Evolutionary conservation across 2,113 vertebrate species (phyloP), one percentile per base, ranked within the genome.

Genomic region (Nothobranchius furzeri): DNA sequence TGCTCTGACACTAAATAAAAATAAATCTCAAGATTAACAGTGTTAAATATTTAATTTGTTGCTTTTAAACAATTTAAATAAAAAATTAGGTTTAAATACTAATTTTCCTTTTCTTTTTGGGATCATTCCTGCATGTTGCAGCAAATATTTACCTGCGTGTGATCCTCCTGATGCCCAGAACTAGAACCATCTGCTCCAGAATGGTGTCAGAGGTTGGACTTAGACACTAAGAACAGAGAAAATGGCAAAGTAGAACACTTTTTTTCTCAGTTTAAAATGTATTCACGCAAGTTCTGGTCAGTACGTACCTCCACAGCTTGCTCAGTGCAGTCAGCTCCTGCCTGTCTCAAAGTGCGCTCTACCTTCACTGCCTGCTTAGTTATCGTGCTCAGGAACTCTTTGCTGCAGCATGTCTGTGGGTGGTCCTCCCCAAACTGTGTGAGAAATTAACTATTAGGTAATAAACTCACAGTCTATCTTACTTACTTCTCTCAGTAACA

Each of bases 311-410:
- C 93, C 42, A 91, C 87, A 14, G 76, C 60, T 60, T 87, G 79
- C 36, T 92, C 89, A 0, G 79, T 65, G 12, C 84, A 59, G 40
- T 94, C 92, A n/a, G 77, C 75, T 48, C 89, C 91, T n/a, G 91
- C 91, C 79, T 95, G 91, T 57, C 93, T 90, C 73, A 94, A 88
- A 36, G 91, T 91, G 43, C 94, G 91, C 25, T 95, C 94, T 50
- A 94, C 92, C 58, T 90, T 90, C 66, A 95, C 94, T 0, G 94
- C 94, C 73, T 95, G 93, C 74, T 94, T 92, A 60, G 94, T 95
- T 52, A 95, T 90, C 13, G 88, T 87, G 48, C 84, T 79, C 61
- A 95, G 76, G 64, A 93, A 95, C 20, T 93, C 92, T 52, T 90
- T 90, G 78, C 93, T 95, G 81, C 82, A 88, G 43, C 42, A 71